phyloP scores from a whole-genome alignment of 1,140 invertebrate species.

The Caenorhabditis elegans region WBcel235 BX284602.5:7728001-7728500 shows the following conservation, averaged over 20 bases:
- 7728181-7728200: constrained; percentile 44
- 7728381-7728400: constrained; percentile 36
- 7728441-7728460: constrained; percentile 44
- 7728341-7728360: too few species aligned
- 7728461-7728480: constrained; percentile 47
- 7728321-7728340: constrained; percentile 6
- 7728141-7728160: constrained; percentile 44
- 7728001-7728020: constrained; percentile 51
- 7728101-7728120: not conserved
- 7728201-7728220: not conserved
- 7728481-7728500: constrained; percentile 49
- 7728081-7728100: constrained; percentile 43
- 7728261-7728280: constrained; percentile 44
- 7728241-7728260: constrained; percentile 42
- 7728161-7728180: constrained; percentile 47
- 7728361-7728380: constrained; percentile 49
- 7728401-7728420: constrained; percentile 24
- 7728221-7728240: not conserved
- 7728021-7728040: constrained; percentile 49
- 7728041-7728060: constrained; percentile 48
- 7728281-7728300: constrained; percentile 41
- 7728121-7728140: constrained; percentile 49
- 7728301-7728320: constrained; percentile 38
- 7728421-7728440: constrained; percentile 19
- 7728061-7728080: constrained; percentile 48